These are phyloP conservation scores for Phataginus tricuspis DNA, from an alignment of 2,797 vertebrate genomes.

Conservation along the genomic window DNA sequence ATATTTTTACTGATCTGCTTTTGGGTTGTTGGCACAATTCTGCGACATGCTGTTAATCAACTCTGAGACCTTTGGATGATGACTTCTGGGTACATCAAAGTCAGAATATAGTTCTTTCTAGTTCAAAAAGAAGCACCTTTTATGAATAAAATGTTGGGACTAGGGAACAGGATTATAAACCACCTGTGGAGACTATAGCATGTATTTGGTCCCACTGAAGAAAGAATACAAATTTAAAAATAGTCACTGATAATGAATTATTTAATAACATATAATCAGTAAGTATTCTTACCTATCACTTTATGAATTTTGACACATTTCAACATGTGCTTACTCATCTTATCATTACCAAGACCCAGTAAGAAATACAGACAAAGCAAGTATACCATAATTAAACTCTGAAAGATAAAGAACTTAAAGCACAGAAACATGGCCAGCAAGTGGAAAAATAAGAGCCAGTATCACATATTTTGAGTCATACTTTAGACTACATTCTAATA, in stretches of 20 bases:
- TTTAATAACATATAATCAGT: background rate
- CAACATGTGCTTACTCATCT: background rate
- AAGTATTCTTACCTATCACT: background rate
- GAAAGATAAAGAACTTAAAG: background rate
- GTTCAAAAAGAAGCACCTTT: conserved; percentile 21
- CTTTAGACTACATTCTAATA: background rate
- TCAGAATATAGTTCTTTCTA: conserved; percentile 39
- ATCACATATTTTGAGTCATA: background rate
- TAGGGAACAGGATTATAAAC: background rate
- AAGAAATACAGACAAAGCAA: background rate
- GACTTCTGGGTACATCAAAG: background rate
- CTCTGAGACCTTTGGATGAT: conserved; percentile 17
- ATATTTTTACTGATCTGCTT: background rate
- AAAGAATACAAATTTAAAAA: background rate
- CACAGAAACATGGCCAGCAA: background rate
- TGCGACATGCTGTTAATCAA: background rate
- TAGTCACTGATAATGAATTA: background rate
- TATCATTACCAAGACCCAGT: background rate
- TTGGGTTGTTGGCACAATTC: background rate
- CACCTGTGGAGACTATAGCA: background rate
- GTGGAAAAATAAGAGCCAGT: background rate
- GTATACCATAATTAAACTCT: background rate
- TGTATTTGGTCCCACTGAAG: background rate
- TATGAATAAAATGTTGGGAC: conserved; percentile 28
- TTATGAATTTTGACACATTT: background rate